phyloP scores from a whole-genome alignment of 2,888 invertebrate genomes.

The Noctua fimbriata region DNA sequence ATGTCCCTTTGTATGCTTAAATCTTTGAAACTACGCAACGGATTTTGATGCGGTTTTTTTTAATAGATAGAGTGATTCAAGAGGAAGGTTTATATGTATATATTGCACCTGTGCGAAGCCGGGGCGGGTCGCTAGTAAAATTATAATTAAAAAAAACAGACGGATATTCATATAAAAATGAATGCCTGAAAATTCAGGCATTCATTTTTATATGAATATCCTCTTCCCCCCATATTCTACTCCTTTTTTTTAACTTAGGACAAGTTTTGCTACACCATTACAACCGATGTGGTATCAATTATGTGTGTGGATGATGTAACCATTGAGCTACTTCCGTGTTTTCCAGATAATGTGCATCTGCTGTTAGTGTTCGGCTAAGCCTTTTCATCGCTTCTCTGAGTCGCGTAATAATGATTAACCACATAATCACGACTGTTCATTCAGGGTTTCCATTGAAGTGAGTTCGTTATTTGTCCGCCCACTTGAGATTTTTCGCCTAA shows the following conservation, averaged over 20 bases:
- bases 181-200: neutral
- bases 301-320: too few relatives aligned
- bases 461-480: neutral
- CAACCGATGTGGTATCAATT: neutral
- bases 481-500: slow-evolving; percentile 12
- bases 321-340: neutral
- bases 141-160: too few relatives aligned
- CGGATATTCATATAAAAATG: too few relatives aligned
- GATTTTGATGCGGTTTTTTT: too few relatives aligned
- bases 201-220: neutral
- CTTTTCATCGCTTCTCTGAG: neutral
- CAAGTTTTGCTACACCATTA: neutral
- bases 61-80: too few relatives aligned
- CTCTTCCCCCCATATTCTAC: neutral
- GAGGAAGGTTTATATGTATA: too few relatives aligned
- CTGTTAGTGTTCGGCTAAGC: neutral
- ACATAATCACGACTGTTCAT: neutral
- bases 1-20: too few relatives aligned
- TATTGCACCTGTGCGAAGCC: too few relatives aligned
- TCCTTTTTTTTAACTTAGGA: neutral
- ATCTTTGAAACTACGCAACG: too few relatives aligned
- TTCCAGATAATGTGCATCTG: neutral
- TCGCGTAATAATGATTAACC: neutral
- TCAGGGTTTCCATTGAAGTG: neutral
- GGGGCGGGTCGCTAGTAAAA: too few relatives aligned